phyloP scores from a whole-genome alignment of 2,113 vertebrate genomes.

The Coturnix japonica region DNA sequence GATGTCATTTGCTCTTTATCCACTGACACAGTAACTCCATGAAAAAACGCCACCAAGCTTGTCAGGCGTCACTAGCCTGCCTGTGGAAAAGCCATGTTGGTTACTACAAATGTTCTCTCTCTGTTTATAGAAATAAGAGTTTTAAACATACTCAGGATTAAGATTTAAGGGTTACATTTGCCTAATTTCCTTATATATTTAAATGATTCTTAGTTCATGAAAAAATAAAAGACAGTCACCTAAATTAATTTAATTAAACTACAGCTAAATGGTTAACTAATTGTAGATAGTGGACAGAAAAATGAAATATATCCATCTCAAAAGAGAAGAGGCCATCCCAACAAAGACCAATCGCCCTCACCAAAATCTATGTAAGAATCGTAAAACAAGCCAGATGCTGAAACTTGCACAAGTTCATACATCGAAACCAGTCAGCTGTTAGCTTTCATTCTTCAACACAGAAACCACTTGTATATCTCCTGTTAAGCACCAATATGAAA shows the following conservation, averaged over 20 bases:
- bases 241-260: not conserved
- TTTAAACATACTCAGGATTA: not conserved
- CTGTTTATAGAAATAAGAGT: not conserved
- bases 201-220: not conserved
- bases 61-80: too few species aligned
- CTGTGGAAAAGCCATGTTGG: too few species aligned
- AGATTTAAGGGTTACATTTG: not conserved
- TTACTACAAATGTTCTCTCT: not conserved
- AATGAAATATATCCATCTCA: not conserved
- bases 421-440: not conserved
- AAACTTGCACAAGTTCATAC: not conserved
- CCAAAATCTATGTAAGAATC: not conserved
- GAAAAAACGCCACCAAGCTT: too few species aligned
- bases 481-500: not conserved
- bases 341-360: accelerated
- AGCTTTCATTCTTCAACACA: not conserved
- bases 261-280: not conserved
- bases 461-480: not conserved
- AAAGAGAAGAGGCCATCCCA: not conserved
- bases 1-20: too few species aligned
- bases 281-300: not conserved
- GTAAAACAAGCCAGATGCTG: not conserved
- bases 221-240: not conserved
- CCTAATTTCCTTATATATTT: not conserved
- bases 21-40: too few species aligned